These are phyloP conservation scores for Zeuzera pyrina DNA, from an alignment of 2,888 invertebrate genomes.

Conservation along the genomic window DNA sequence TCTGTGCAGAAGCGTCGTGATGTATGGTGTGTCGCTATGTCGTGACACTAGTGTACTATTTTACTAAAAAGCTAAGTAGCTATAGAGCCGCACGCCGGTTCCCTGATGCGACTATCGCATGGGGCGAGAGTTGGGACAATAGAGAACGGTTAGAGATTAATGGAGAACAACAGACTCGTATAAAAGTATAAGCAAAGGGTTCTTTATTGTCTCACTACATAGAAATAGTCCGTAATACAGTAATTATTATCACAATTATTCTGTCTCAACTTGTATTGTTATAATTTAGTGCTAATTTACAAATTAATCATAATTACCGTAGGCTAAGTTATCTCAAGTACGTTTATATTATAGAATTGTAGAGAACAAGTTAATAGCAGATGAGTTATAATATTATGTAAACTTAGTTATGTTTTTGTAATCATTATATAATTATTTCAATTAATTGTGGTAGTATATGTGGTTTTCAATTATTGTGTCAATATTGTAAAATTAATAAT, in stretches of 20 bases:
- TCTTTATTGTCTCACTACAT: too few species aligned
- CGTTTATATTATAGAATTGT: slow-evolving; percentile 39
- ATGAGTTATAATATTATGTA: slow-evolving; percentile 27
- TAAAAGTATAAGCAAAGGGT: too few species aligned
- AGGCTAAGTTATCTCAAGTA: slow-evolving; percentile 36
- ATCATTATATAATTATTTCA: slow-evolving; percentile 24
- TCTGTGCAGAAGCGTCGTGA: too few species aligned
- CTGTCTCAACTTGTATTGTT: slow-evolving; percentile 32
- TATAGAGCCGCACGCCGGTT: too few species aligned
- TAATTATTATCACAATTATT: background rate
- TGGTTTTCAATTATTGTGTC: slow-evolving; percentile 59
- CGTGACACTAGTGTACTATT: too few species aligned
- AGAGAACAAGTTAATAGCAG: slow-evolving; percentile 27
- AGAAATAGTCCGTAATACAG: too few species aligned
- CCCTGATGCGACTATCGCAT: too few species aligned
- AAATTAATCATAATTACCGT: slow-evolving; percentile 43
- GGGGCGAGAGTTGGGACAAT: too few species aligned
- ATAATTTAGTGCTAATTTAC: slow-evolving; percentile 42
- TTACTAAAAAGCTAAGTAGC: too few species aligned
- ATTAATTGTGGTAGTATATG: slow-evolving; percentile 27
- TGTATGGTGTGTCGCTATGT: too few species aligned
- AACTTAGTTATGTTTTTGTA: slow-evolving; percentile 27
- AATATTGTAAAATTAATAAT: slow-evolving; percentile 48
- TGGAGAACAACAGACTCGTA: too few species aligned
- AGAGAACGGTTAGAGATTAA: too few species aligned